Conservation (phyloP, 2,888 invertebrate genomes). For the Brachycybe producta region DNA sequence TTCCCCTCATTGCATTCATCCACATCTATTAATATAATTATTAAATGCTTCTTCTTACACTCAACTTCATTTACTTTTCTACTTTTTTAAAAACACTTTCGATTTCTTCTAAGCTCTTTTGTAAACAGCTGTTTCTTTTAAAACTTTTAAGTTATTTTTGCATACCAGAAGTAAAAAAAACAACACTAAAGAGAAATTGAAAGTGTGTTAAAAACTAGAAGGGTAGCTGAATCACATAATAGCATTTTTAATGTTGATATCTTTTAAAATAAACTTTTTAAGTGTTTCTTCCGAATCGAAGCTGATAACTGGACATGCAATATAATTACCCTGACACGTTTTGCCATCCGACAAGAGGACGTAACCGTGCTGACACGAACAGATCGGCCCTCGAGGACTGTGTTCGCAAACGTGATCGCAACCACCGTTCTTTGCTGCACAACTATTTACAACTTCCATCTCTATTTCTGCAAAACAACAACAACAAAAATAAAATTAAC, state of each 20-base stretch:
- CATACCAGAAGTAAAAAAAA: too few relatives aligned
- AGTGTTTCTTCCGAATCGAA: too few relatives aligned
- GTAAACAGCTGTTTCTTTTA: neutral
- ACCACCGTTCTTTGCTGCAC: conserved; percentile 38
- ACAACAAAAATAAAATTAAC: too few relatives aligned
- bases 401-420: conserved; percentile 40
- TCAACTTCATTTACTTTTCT: too few relatives aligned
- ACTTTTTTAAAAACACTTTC: too few relatives aligned
- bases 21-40: conserved; percentile 20
- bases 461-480: conserved; percentile 29
- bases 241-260: too few relatives aligned
- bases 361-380: conserved; percentile 30
- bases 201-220: too few relatives aligned
- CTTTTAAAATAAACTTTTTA: too few relatives aligned
- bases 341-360: conserved; percentile 28
- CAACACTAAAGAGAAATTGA: too few relatives aligned
- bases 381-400: conserved; percentile 26
- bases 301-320: neutral
- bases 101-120: too few relatives aligned
- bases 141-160: too few relatives aligned
- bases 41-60: neutral
- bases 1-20: conserved; percentile 33
- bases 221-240: too few relatives aligned
- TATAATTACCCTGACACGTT: conserved; percentile 26
- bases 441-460: conserved; percentile 35